A percentile compares a stretch with the other conserved stretches of the same genome.
phyloP scores from a whole-genome alignment of 2,113 vertebrate species.

The Hippocampus zosterae region DNA sequence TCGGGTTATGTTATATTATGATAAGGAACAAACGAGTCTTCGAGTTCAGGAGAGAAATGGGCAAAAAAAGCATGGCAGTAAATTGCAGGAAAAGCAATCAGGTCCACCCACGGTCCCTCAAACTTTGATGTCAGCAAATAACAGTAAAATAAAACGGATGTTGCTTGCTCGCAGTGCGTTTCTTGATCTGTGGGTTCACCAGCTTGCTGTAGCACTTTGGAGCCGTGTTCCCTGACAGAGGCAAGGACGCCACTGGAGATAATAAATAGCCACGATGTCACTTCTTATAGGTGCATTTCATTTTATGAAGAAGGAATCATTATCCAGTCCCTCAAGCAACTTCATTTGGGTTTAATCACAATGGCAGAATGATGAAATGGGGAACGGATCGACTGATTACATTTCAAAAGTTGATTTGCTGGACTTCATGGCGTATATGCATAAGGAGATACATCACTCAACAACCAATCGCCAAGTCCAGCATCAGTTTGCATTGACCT shows the following conservation, averaged over 20 bases:
- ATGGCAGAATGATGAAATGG: background rate
- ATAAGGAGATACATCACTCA: background rate
- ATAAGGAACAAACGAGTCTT: background rate
- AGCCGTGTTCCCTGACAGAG: background rate
- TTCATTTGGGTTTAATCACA: background rate
- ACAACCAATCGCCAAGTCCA: background rate
- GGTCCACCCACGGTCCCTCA: background rate
- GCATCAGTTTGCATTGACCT: background rate
- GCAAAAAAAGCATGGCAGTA: background rate
- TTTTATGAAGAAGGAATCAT: background rate
- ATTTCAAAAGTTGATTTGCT: background rate
- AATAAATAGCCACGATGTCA: background rate
- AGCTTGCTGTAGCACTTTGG: background rate
- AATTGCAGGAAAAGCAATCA: slow-evolving; percentile 9
- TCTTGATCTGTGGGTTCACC: background rate
- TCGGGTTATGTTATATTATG: background rate
- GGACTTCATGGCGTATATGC: background rate
- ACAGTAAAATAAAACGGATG: slow-evolving; percentile 9
- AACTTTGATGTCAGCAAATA: slow-evolving; percentile 10
- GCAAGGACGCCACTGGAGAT: background rate
- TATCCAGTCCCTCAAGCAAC: background rate
- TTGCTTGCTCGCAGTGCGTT: slow-evolving; percentile 3
- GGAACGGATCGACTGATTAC: background rate
- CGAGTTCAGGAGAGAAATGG: background rate
- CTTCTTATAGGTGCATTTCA: background rate